These are phyloP conservation scores for Aspidoscelis tigris DNA, from an alignment of 2,113 vertebrate genomes.

Conservation along the genomic window DNA sequence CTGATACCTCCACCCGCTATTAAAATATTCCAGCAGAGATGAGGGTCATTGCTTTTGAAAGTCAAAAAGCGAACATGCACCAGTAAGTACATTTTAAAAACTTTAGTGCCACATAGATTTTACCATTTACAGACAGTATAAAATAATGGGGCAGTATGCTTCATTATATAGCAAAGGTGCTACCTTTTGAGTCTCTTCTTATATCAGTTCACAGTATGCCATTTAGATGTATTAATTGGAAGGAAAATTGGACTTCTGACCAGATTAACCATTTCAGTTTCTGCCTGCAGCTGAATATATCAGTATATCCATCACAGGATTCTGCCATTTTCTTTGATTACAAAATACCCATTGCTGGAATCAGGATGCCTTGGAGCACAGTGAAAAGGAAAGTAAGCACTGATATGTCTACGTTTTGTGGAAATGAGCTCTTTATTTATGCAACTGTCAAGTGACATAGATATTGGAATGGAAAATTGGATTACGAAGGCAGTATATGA, in stretches of 20 bases:
- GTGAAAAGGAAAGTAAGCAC: background rate
- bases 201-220: background rate
- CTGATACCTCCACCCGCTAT: background rate
- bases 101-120: background rate
- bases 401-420: too few species aligned
- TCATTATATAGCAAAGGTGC: constrained; percentile 25
- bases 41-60: background rate
- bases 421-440: background rate
- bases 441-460: background rate
- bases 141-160: background rate
- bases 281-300: background rate
- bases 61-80: background rate
- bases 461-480: background rate
- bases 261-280: background rate
- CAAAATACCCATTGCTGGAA: background rate
- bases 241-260: constrained; percentile 31
- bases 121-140: constrained; percentile 6
- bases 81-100: background rate
- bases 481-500: background rate
- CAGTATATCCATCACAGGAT: background rate
- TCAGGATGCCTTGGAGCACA: background rate
- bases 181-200: constrained; percentile 1
- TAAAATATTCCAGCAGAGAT: background rate
- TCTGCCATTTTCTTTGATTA: constrained; percentile 30
- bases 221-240: constrained; percentile 28